Evolutionary conservation across 2,888 invertebrate genomes (phyloP), one percentile per base, ranked within the genome.

Genomic region (Dione vanillae): DNA sequence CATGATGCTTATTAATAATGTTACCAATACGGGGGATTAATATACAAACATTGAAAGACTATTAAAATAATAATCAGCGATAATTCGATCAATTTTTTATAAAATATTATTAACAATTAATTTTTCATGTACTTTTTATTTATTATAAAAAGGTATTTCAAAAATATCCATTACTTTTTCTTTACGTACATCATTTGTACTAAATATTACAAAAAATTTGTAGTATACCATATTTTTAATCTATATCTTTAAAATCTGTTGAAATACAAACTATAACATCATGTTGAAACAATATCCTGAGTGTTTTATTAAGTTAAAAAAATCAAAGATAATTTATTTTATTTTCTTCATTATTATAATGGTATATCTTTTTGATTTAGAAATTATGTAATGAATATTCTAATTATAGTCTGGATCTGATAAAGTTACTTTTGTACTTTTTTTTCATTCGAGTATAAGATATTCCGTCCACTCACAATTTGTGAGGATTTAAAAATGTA

Each of bases 311-410:
- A 14, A 54, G 56, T 19, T 35, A 40, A 20, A 49, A n/a, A 35
- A 45, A 49, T 41, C 58, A 49, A 69, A 56, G 65, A 64, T 49
- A 51, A 49, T 64, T 64, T 64, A 64, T 51, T 64, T 64, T 51
- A 49, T 51, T 49, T 37, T 43, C 35, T 54, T 68, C 27, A 19
- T 16, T 8, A 14, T 20, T 64, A 37, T 2, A 37, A 14, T 49
- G 14, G 49, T 40, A n/a, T 35, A 35, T 37, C 43, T 2, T 52
- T 3, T 37, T n/a, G n/a, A 49, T 19, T 64, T 47, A 19, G 35
- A 37, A 64, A 40, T 45, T 61, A 35, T 16, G 27, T 45, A 45
- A 27, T n/a, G n/a, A 35, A 61, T 35, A 61, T 61, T 11, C 11
- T 35, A n/a, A 61, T 61, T 11, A 45, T 16, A 27, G n/a, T 41